Evolutionary conservation across 2,113 vertebrate genomes (phyloP), one percentile per base, ranked within the genome.

Genomic region (Rhinichthys klamathensis): DNA sequence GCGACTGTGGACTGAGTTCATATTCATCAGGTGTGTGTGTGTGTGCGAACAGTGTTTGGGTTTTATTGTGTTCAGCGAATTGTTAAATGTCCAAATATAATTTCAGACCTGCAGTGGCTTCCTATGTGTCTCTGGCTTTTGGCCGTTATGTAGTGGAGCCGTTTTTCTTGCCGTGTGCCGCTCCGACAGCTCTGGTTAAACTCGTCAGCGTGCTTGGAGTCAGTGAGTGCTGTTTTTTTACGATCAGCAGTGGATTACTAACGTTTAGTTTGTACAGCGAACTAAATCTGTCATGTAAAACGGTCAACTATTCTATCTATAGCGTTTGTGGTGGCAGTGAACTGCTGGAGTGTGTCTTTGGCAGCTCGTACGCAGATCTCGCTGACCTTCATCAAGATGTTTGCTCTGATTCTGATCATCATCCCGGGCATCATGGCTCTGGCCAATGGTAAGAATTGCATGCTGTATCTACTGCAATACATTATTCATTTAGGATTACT

Each of bases 291-390:
- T n/a, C 2, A 41, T 21, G 8, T 70, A 30, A 54, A 60, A 41
- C 10, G 35, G 2, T 75, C 0, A 41, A 1, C 70, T 87, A 76
- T 21, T 84, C 13, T 81, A 89, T 46, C 82, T 69, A 81, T 16
- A 97, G 97, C 95, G 0, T 92, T 81, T 38, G 93, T 97, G 25
- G 94, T 96, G 15, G 93, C 91, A 3, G 75, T 97, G 72, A 98
- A 98, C 80, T 97, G 96, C 87, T 98, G 96, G 94, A 98, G 97
- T 0, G 96, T 97, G 88, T 95, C 91, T 86, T 69, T 95, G 93
- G 94, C 96, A 0, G 93, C 95, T 10, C 94, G 93, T 69, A 92
- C 94, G 30, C 97, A 97, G 90, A 93, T 95, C 0, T 81, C 90
- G 11, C 91, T 98, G 86, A 95, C 96, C 0, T 6, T 96, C 0